Percentiles rank a stretch among this genome's conserved stretches.
Evolutionary conservation across 2,113 vertebrate genomes (phyloP).

Genomic region (Pionites leucogaster): DNA sequence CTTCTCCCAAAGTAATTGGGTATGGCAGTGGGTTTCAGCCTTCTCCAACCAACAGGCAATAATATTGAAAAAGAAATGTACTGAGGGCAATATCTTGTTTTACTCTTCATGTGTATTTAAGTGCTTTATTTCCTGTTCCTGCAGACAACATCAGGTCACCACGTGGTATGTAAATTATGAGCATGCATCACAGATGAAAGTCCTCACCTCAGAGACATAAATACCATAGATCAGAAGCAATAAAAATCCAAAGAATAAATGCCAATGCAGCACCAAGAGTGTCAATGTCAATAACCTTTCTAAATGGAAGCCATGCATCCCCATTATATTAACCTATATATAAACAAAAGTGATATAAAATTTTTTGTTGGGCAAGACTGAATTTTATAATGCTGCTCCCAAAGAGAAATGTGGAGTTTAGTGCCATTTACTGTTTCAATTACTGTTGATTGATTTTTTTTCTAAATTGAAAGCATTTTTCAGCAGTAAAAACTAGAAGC

Average conservation of each 20-base stretch:
- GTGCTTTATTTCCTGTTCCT: constrained; percentile 34
- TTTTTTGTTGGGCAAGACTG: constrained; percentile 23
- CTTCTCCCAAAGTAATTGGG: not conserved
- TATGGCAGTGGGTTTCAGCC: not conserved
- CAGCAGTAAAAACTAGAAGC: not conserved
- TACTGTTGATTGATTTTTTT: constrained; percentile 38
- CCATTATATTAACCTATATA: constrained; percentile 11
- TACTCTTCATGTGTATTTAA: not conserved
- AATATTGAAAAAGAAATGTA: not conserved
- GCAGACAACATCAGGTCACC: not conserved
- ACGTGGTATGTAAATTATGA: not conserved
- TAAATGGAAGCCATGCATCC: not conserved
- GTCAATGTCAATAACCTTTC: constrained; percentile 47
- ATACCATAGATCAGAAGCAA: constrained; percentile 38
- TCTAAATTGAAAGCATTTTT: constrained; percentile 8
- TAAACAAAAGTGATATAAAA: constrained; percentile 40
- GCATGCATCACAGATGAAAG: not conserved
- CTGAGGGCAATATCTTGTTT: not conserved
- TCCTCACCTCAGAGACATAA: constrained; percentile 36
- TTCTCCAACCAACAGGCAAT: not conserved
- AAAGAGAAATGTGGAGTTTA: not conserved
- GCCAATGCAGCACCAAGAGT: constrained; percentile 5
- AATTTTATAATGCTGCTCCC: not conserved
- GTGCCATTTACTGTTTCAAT: constrained; percentile 20
- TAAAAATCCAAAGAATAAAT: constrained; percentile 52